A percentile compares a stretch with the other conserved stretches of the same genome.
These are phyloP conservation scores for Rhinopithecus roxellana DNA, from an alignment of 2,113 vertebrate species.

Conservation along the genomic window DNA sequence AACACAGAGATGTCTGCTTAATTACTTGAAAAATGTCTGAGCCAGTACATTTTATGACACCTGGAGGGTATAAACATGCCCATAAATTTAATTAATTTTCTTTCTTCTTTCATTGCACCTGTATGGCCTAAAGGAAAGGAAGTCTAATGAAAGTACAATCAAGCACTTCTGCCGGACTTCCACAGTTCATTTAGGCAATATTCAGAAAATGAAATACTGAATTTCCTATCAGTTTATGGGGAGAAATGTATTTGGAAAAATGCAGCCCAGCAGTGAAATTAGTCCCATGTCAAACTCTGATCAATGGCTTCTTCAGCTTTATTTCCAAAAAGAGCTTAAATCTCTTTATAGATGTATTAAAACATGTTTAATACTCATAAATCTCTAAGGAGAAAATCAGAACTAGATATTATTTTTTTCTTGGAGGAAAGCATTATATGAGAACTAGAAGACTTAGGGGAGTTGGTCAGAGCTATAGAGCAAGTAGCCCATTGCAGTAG, in stretches of 20 bases:
- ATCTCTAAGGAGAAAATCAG: constrained; percentile 60
- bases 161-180: constrained; percentile 76
- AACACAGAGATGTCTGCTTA: constrained; percentile 84
- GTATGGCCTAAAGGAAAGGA: constrained; percentile 83
- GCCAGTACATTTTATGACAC: constrained; percentile 85
- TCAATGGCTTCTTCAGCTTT: constrained; percentile 66
- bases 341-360: constrained; percentile 74
- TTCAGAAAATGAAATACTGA: constrained; percentile 76
- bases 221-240: constrained; percentile 76
- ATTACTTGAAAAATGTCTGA: constrained; percentile 88
- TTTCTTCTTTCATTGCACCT: constrained; percentile 84
- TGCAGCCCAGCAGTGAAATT: constrained; percentile 71
- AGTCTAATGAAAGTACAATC: constrained; percentile 83
- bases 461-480: neutral
- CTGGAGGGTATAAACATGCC: constrained; percentile 85
- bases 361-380: constrained; percentile 74
- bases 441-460: neutral
- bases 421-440: neutral
- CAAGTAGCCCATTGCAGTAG: neutral
- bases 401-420: constrained; percentile 59
- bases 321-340: constrained; percentile 72
- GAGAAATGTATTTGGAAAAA: constrained; percentile 69
- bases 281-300: constrained; percentile 70
- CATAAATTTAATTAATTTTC: constrained; percentile 88
- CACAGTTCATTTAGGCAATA: constrained; percentile 76